These are phyloP conservation scores for Xerus rutilus DNA, from an alignment of 2,797 vertebrate species.

Conservation along the genomic window DNA sequence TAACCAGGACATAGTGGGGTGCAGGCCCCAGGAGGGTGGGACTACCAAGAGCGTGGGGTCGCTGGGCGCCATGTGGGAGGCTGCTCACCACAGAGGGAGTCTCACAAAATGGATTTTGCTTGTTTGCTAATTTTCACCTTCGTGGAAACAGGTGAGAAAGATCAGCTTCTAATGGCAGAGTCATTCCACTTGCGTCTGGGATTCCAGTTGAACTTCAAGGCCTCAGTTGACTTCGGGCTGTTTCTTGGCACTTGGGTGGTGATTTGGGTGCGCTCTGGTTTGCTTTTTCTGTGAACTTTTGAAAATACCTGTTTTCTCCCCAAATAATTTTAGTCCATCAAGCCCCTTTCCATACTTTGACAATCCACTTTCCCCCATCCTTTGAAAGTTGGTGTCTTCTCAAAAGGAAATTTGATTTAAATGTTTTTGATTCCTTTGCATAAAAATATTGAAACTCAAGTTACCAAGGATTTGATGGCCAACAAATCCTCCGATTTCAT, in stretches of 20 bases:
- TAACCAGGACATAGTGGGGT: background rate
- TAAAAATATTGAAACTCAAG: conserved; percentile 67
- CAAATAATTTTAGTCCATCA: conserved; percentile 53
- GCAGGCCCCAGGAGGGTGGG: rapidly evolving
- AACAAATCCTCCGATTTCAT: conserved; percentile 63
- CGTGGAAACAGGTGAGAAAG: background rate
- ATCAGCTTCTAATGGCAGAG: conserved; percentile 21
- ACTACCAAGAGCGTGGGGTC: no score
- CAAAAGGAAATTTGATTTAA: conserved; percentile 81
- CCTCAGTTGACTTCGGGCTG: background rate
- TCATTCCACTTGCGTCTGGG: background rate
- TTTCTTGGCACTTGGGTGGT: conserved; percentile 46
- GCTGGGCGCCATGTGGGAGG: background rate
- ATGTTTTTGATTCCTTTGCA: conserved; percentile 78
- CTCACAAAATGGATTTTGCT: background rate
- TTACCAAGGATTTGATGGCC: conserved; percentile 43
- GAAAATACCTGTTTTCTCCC: conserved; percentile 59
- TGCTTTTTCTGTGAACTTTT: conserved; percentile 40
- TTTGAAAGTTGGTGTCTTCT: conserved; percentile 63
- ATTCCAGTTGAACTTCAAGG: conserved; percentile 60
- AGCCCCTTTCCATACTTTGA: conserved; percentile 46
- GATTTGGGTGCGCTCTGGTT: conserved; percentile 38
- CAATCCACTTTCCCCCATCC: conserved; percentile 56
- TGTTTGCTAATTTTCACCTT: background rate
- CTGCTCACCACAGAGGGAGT: background rate